These are phyloP conservation scores for Drosophila prostipennis DNA, from an alignment of 2,888 invertebrate species.

Conservation along the genomic window DNA sequence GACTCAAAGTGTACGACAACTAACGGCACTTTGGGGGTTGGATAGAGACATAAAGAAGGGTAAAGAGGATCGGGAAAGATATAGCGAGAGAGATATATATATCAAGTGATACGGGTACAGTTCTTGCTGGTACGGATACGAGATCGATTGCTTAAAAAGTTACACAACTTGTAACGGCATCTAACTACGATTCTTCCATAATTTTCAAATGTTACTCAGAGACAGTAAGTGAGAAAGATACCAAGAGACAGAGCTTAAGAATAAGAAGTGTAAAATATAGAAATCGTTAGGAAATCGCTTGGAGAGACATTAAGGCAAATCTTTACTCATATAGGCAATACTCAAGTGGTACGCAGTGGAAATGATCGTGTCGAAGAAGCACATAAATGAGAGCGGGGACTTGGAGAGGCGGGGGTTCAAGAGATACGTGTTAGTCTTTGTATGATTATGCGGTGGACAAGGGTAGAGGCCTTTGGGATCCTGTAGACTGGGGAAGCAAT, in stretches of 20 bases:
- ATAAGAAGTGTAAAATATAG: conserved; percentile 25
- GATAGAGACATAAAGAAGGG: conserved; percentile 25
- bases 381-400: conserved; percentile 17
- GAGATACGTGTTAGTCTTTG: conserved; percentile 39
- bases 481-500: neutral
- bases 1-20: conserved; percentile 68
- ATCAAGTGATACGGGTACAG: conserved; percentile 39
- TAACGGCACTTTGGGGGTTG: conserved; percentile 41
- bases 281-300: conserved; percentile 25
- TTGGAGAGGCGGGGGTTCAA: conserved; percentile 17
- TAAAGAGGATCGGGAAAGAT: conserved; percentile 12
- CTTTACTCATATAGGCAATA: conserved; percentile 44
- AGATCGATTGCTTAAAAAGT: conserved; percentile 48
- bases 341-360: conserved; percentile 51
- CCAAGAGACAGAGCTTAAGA: conserved; percentile 40
- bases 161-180: conserved; percentile 51
- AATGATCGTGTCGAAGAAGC: conserved; percentile 35
- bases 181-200: conserved; percentile 67
- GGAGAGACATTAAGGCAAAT: conserved; percentile 42
- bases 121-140: conserved; percentile 41
- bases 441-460: conserved; percentile 25
- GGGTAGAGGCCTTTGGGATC: neutral
- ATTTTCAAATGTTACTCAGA: conserved; percentile 44
- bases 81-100: conserved; percentile 27
- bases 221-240: conserved; percentile 39